These are phyloP conservation scores for Prolemur simus DNA, from an alignment of 2,113 vertebrate species.

Conservation along the genomic window DNA sequence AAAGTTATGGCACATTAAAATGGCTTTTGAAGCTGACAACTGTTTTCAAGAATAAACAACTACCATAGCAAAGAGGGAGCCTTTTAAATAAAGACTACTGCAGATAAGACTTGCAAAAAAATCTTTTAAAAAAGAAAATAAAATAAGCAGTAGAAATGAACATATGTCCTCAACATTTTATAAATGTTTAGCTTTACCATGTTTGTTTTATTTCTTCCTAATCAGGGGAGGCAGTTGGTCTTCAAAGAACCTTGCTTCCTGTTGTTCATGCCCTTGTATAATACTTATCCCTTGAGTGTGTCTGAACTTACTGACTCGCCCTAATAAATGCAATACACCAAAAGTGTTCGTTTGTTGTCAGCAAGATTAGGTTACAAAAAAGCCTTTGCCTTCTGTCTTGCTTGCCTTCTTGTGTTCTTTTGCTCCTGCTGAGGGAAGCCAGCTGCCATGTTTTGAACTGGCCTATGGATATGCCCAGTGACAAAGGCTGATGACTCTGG, in stretches of 20 bases:
- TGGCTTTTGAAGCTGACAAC: background rate
- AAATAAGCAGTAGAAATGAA: background rate
- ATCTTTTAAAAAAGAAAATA: background rate
- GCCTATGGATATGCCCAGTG: too few relatives aligned
- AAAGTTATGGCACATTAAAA: background rate
- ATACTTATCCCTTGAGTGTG: background rate
- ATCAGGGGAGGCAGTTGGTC: background rate
- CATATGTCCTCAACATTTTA: background rate
- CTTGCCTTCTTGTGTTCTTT: background rate
- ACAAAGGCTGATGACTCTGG: background rate
- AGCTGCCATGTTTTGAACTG: background rate
- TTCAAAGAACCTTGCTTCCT: background rate
- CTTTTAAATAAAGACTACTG: background rate
- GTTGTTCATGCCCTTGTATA: fast-evolving
- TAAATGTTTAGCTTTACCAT: background rate
- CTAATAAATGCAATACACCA: background rate
- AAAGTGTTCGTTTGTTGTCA: background rate
- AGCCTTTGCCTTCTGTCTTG: background rate
- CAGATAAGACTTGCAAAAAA: background rate
- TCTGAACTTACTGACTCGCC: background rate
- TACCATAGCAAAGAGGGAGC: background rate
- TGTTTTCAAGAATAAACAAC: background rate
- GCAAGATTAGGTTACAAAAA: background rate
- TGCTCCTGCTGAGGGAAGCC: background rate
- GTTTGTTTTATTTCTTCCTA: background rate